Base-by-base conservation (phyloP, 1,140 invertebrate genomes). In the Coenobita brevimanus region DNA sequence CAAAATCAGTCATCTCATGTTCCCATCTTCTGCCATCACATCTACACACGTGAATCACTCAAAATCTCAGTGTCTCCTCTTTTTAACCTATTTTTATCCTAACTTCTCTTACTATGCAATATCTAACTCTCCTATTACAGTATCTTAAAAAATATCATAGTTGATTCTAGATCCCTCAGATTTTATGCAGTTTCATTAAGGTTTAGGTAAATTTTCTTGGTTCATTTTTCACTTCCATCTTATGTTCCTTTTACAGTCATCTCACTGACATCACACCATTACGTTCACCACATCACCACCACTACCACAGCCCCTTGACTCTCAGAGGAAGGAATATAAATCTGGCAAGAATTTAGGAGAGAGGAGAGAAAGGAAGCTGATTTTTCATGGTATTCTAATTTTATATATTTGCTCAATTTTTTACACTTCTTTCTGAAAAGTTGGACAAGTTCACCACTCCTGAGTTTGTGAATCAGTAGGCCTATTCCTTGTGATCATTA, bases 271-370 rank as follows among this genome's bases (percentile, higher is more conserved):
- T 71, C 76, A 71, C 38, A 46, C 41, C 83, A 86, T 83, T 86
- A 75, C 83, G 46, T 50, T 50, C 46, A 50, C 64, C 83, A 87
- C 84, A 50, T 41, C 78, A 79, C 62, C 76, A 86, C 73, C 75
- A 69, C 57, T 86, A 86, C 83, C 83, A 86, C 83, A 86, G 83
- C 76, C 76, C 76, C 46, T n/a, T 15, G 36, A 80, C 38, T 80
- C 84, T 64, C 41, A 38, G 60, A 50, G 38, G 38, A 62, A 13
- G 75, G 71, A 46, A 36, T 13, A 69, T 69, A n/a, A n/a, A n/a
- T n/a, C n/a, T n/a, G n/a, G n/a, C n/a, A n/a, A n/a, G n/a, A n/a
- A n/a, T n/a, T n/a, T n/a, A 30, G 3, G 21, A 27, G 2, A 36
- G 57, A 54, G 15, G 46, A 84, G 36, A 84, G 54, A 38, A 38